Percentiles rank a stretch among this genome's conserved stretches.
Conservation (phyloP, 2,113 vertebrate genomes). For the Eptesicus fuscus region DNA sequence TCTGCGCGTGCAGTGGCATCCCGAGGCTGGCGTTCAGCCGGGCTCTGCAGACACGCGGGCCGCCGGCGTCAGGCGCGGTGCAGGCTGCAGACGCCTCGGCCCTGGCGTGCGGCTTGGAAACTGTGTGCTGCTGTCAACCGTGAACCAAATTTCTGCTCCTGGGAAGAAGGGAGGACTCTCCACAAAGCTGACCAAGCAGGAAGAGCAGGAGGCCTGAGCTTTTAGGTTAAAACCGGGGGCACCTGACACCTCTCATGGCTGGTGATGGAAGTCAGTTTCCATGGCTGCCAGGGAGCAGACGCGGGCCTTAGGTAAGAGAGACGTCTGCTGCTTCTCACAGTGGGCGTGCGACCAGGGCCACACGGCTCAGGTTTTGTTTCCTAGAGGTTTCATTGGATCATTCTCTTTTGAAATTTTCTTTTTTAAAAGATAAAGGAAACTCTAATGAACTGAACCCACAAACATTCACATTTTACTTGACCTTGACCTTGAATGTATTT, state of each 20-base stretch:
- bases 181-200: conserved; percentile 82
- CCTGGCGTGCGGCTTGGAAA: conserved; percentile 55
- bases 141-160: conserved; percentile 67
- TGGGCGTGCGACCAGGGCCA: not conserved
- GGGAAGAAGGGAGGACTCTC: conserved; percentile 67
- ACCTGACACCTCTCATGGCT: conserved; percentile 47
- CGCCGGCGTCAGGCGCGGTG: too few species aligned
- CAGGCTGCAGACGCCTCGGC: not conserved
- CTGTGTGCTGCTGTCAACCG: conserved; percentile 45
- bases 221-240: conserved; percentile 74
- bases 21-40: conserved; percentile 70
- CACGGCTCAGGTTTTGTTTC: conserved; percentile 10
- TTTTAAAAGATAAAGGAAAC: not conserved
- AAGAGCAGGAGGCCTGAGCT: conserved; percentile 74
- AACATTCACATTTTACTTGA: not conserved
- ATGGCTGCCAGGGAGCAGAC: conserved; percentile 68
- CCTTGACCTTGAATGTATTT: conserved; percentile 19
- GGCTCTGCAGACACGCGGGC: conserved; percentile 60
- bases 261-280: conserved; percentile 70
- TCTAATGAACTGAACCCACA: not conserved
- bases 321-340: conserved; percentile 1
- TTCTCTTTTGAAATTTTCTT: conserved; percentile 12
- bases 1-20: conserved; percentile 57
- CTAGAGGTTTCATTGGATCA: conserved; percentile 46
- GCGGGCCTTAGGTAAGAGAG: conserved; percentile 69